Evolutionary conservation across 2,797 vertebrate species (phyloP).

Genomic region (Aldrovandia affinis): DNA sequence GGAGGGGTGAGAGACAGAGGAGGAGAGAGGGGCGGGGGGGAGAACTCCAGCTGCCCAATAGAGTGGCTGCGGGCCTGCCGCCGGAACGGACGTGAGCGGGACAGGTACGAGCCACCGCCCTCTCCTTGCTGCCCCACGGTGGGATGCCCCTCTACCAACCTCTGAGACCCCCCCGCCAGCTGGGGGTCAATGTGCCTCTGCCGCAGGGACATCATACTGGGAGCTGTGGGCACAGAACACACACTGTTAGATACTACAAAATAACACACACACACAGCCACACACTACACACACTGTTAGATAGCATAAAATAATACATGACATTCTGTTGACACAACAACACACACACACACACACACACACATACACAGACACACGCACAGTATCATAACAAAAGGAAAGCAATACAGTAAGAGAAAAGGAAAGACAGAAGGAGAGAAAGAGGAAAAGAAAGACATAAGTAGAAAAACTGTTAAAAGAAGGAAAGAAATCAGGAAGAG

Average conservation of each 20-base stretch:
- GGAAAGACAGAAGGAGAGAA: not conserved
- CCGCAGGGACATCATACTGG: conserved; percentile 79
- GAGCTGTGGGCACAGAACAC: conserved; percentile 65
- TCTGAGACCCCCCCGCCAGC: conserved; percentile 81
- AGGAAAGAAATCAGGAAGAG: not conserved
- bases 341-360: too few relatives aligned
- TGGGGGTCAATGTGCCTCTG: conserved; percentile 82
- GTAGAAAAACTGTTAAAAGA: not conserved
- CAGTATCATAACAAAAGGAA: too few relatives aligned
- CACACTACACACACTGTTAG: too few relatives aligned
- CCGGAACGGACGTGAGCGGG: conserved; percentile 65
- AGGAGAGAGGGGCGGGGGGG: conserved; percentile 64
- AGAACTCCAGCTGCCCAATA: conserved; percentile 78
- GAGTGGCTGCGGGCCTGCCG: conserved; percentile 82
- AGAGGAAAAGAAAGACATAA: not conserved
- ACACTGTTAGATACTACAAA: not conserved
- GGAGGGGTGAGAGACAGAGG: conserved; percentile 67
- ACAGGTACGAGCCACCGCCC: conserved; percentile 47
- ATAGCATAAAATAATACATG: not conserved
- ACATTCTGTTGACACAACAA: too few relatives aligned
- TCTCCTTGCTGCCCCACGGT: conserved; percentile 52
- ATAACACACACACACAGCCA: not conserved
- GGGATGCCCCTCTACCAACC: conserved; percentile 85
- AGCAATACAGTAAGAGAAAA: too few relatives aligned
- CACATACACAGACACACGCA: too few relatives aligned